A percentile compares a stretch with the other conserved stretches of the same genome.
phyloP scores from a whole-genome alignment of 1,140 invertebrate genomes.

The Helicoverpa armigera region DNA sequence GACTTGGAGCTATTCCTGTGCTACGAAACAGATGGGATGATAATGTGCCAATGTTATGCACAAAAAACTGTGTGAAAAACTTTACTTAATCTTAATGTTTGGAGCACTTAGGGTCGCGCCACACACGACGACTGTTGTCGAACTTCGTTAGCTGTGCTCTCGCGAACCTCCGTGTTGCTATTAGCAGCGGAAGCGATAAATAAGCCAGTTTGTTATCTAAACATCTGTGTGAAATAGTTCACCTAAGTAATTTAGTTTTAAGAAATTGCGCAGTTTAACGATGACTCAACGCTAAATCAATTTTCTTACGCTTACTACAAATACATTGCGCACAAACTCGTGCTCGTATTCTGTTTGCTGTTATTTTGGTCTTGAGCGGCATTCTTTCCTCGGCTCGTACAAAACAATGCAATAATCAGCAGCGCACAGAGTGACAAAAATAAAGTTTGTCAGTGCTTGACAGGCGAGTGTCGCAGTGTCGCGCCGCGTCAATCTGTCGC shows the following conservation, averaged over 20 bases:
- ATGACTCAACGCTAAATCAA: neutral
- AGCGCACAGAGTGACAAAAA: slow-evolving; percentile 32
- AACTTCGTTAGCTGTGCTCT: slow-evolving; percentile 1
- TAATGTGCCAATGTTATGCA: slow-evolving; percentile 49
- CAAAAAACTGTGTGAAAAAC: slow-evolving; percentile 46
- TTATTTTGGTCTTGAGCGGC: neutral
- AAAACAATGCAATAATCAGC: slow-evolving; percentile 43
- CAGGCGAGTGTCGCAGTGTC: slow-evolving; percentile 45
- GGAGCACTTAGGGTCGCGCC: slow-evolving; percentile 28
- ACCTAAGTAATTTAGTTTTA: neutral
- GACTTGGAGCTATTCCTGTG: slow-evolving; percentile 35
- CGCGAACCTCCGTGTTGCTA: neutral
- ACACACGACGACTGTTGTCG: slow-evolving; percentile 22
- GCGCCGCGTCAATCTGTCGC: slow-evolving; percentile 59
- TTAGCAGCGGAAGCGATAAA: slow-evolving; percentile 14
- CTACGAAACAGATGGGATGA: slow-evolving; percentile 47
- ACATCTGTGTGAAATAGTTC: slow-evolving; percentile 17
- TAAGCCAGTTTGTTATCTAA: slow-evolving; percentile 23
- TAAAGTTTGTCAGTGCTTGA: slow-evolving; percentile 37
- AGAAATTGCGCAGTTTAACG: neutral
- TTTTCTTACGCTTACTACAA: neutral
- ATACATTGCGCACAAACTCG: no score
- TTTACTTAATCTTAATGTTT: slow-evolving; percentile 42
- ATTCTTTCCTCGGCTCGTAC: slow-evolving; percentile 26
- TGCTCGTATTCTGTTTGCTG: no score